Percentiles rank a stretch among this genome's conserved stretches.
These are phyloP conservation scores for Epinephelus cyanopodus DNA, from an alignment of 2,113 vertebrate genomes.

Conservation along the genomic window DNA sequence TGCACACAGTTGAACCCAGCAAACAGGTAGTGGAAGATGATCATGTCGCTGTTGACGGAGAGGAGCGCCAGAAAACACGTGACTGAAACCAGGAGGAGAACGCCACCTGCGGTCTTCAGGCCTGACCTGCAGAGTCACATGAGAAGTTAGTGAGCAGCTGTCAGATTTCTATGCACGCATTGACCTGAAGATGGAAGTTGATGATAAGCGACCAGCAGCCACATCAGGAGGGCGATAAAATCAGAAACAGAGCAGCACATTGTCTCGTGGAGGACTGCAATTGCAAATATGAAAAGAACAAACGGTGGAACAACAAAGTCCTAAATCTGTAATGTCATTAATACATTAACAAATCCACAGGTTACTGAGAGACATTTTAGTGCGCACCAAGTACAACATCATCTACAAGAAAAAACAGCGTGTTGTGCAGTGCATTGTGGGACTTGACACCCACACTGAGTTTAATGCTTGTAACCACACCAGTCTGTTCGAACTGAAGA, in stretches of 20 bases:
- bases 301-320: not conserved
- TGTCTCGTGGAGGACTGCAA: not conserved
- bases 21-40: conserved; percentile 96
- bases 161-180: not conserved
- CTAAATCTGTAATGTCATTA: not conserved
- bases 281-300: not conserved
- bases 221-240: not conserved
- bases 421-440: not conserved
- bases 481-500: too few relatives aligned
- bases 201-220: not conserved
- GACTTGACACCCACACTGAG: too few relatives aligned
- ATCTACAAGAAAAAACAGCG: not conserved
- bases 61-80: conserved; percentile 92
- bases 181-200: not conserved
- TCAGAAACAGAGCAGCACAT: conserved; percentile 13
- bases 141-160: conserved; percentile 3
- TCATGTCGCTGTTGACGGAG: conserved; percentile 93
- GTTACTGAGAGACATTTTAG: too few relatives aligned
- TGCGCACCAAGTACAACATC: not conserved
- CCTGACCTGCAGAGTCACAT: conserved; percentile 84
- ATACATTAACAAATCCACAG: too few relatives aligned
- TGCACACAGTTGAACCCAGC: conserved; percentile 92
- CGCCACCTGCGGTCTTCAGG: conserved; percentile 86
- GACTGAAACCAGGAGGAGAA: conserved; percentile 89
- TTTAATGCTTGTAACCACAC: too few relatives aligned